These are phyloP conservation scores for Pissodes strobi DNA, from an alignment of 1,140 invertebrate genomes.

Conservation along the genomic window DNA sequence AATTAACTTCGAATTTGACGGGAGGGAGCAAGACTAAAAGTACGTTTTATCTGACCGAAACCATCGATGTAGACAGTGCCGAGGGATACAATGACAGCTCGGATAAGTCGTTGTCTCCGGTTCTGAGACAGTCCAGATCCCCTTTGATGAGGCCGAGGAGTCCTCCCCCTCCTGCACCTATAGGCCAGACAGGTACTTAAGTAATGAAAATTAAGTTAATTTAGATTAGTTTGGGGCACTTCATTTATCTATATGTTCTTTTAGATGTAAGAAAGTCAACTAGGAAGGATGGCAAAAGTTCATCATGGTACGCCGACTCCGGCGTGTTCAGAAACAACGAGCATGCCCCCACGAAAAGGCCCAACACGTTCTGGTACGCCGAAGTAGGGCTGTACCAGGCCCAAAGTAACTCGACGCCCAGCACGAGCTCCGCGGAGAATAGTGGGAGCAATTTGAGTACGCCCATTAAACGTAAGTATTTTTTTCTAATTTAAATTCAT, in stretches of 20 bases:
- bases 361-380: conserved; percentile 62
- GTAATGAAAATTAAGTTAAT: not conserved
- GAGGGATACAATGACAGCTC: conserved; percentile 9
- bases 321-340: conserved; percentile 52
- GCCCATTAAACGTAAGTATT: conserved; percentile 28
- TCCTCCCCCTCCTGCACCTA: conserved; percentile 51
- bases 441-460: conserved; percentile 44
- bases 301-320: conserved; percentile 62
- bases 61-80: conserved; percentile 56
- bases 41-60: conserved; percentile 68
- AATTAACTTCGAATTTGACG: conserved; percentile 38
- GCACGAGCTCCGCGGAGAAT: conserved; percentile 47
- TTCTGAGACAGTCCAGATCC: conserved; percentile 31
- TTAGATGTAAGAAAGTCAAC: conserved; percentile 16
- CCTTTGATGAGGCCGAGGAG: conserved; percentile 47
- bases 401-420: conserved; percentile 56
- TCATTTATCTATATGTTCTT: too few species aligned
- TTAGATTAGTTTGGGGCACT: too few species aligned
- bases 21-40: conserved; percentile 57
- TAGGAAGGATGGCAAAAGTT: conserved; percentile 33
- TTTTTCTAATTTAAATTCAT: too few species aligned
- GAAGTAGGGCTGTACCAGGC: conserved; percentile 66
- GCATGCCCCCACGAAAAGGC: conserved; percentile 24
- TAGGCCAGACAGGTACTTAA: conserved; percentile 13
- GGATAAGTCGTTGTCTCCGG: conserved; percentile 36